These are phyloP conservation scores for Lophius americanus DNA, from an alignment of 2,797 vertebrate genomes.

Conservation along the genomic window DNA sequence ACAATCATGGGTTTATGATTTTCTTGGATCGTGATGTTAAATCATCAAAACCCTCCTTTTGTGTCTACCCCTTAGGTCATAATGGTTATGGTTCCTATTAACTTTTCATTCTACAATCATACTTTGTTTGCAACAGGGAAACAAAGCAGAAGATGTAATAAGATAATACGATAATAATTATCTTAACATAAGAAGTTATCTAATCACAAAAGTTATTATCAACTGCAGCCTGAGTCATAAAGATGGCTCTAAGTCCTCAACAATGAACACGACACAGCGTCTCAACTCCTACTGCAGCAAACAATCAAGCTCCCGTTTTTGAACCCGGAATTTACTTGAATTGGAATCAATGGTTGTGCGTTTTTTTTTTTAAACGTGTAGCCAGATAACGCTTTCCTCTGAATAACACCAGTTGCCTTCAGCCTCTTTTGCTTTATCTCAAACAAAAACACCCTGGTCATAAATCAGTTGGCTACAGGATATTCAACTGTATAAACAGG, in stretches of 20 bases:
- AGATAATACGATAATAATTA: too few species aligned
- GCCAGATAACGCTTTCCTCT: background rate
- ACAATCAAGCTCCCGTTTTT: background rate
- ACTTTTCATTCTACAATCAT: too few species aligned
- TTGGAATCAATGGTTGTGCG: background rate
- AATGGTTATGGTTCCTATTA: too few species aligned
- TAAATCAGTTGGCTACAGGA: slow-evolving; percentile 21
- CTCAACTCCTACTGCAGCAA: background rate
- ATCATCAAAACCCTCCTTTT: too few species aligned
- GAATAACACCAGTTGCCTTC: background rate
- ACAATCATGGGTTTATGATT: too few species aligned
- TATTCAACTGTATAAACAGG: slow-evolving; percentile 1
- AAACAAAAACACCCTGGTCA: background rate
- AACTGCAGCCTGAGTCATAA: background rate
- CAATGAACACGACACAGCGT: background rate
- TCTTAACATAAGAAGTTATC: too few species aligned
- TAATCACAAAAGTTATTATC: background rate
- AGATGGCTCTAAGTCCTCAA: background rate
- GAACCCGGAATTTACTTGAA: background rate
- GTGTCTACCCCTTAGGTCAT: too few species aligned
- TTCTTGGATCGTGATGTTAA: too few species aligned
- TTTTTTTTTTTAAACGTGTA: background rate
- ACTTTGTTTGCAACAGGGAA: too few species aligned
- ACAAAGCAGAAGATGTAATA: too few species aligned
- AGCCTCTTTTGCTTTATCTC: background rate